These are phyloP conservation scores for Dasypogon diadema DNA, from an alignment of 2,888 invertebrate species.

Conservation along the genomic window DNA sequence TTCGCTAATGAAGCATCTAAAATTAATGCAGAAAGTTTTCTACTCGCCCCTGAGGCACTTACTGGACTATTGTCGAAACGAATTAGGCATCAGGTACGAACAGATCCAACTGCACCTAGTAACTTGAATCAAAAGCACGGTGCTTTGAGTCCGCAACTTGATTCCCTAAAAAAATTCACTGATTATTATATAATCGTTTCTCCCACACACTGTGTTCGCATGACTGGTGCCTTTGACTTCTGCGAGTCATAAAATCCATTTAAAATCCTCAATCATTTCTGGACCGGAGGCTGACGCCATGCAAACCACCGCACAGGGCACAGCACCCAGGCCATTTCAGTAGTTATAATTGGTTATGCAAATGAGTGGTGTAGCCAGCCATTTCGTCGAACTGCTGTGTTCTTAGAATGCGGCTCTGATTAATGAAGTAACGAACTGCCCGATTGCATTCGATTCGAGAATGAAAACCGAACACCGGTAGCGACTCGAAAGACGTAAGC, in stretches of 20 bases:
- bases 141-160: too few relatives aligned
- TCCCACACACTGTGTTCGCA: too few relatives aligned
- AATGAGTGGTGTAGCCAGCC: slow-evolving; percentile 49
- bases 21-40: too few relatives aligned
- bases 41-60: too few relatives aligned
- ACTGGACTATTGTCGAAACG: too few relatives aligned
- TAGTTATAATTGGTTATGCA: slow-evolving; percentile 54
- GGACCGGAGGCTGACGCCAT: slow-evolving; percentile 43
- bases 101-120: too few relatives aligned
- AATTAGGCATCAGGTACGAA: too few relatives aligned
- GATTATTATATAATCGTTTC: too few relatives aligned
- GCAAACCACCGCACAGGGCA: not conserved
- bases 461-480: slow-evolving; percentile 42
- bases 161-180: too few relatives aligned
- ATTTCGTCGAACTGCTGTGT: slow-evolving; percentile 23
- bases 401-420: slow-evolving; percentile 23
- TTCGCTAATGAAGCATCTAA: too few relatives aligned
- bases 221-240: not conserved
- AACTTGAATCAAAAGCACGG: too few relatives aligned
- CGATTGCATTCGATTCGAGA: slow-evolving; percentile 31
- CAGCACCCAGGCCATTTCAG: not conserved
- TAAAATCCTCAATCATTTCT: slow-evolving; percentile 41
- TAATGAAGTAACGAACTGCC: slow-evolving; percentile 42
- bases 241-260: slow-evolving; percentile 30
- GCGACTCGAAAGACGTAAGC: slow-evolving; percentile 45